A percentile compares a stretch with the other conserved stretches of the same genome.
phyloP scores from a whole-genome alignment of 1,140 invertebrate species.

The Drosophila guanche region DNA sequence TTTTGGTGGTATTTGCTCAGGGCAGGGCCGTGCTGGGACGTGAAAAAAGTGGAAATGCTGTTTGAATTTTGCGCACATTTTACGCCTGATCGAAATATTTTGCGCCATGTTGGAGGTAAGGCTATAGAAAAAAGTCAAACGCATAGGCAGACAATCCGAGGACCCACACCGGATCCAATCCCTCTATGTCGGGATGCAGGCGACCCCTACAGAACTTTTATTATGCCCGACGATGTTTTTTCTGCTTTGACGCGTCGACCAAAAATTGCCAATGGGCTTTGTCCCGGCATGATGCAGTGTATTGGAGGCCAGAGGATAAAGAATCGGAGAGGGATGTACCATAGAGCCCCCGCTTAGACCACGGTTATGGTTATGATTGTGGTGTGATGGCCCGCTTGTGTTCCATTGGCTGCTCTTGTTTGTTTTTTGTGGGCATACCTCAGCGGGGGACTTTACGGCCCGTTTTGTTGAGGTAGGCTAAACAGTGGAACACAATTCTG shows the following conservation, averaged over 20 bases:
- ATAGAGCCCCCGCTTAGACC: conserved; percentile 31
- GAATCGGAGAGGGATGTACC: conserved; percentile 4
- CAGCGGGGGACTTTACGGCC: conserved; percentile 8
- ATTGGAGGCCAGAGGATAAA: not conserved
- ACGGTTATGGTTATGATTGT: conserved; percentile 72
- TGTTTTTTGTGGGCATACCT: conserved; percentile 44
- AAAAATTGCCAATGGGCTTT: conserved; percentile 75
- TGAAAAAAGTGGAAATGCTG: conserved; percentile 51
- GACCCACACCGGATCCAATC: conserved; percentile 3
- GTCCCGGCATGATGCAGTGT: conserved; percentile 9
- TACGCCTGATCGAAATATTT: conserved; percentile 82
- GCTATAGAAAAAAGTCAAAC: conserved; percentile 65
- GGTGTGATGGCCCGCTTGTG: conserved; percentile 62
- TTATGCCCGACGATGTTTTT: conserved; percentile 73
- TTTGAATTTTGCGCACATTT: conserved; percentile 81
- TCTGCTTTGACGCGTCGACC: conserved; percentile 76
- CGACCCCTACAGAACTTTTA: conserved; percentile 66
- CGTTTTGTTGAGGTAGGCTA: conserved; percentile 71
- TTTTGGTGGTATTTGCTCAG: not conserved
- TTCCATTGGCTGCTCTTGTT: conserved; percentile 76
- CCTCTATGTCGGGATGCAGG: conserved; percentile 26
- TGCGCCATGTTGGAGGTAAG: conserved; percentile 48
- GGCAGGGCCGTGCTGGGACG: not conserved
- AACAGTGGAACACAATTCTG: conserved; percentile 43
- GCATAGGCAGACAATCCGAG: conserved; percentile 14